Percentiles rank a stretch among this genome's conserved stretches.
phyloP scores from a whole-genome alignment of 2,888 invertebrate genomes.

The Celastrina argiolus region DNA sequence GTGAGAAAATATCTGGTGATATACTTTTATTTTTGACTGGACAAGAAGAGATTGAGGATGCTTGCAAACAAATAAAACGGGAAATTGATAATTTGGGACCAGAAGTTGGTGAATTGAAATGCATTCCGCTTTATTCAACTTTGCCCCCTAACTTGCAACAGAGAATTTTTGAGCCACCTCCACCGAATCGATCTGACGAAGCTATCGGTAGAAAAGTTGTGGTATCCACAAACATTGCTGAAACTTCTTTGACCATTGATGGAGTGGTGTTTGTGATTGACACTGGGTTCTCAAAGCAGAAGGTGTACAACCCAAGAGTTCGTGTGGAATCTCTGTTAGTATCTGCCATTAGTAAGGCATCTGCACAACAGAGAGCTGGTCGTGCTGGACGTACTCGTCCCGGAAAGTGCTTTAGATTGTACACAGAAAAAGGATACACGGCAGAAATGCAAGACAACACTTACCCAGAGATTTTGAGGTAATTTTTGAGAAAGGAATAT shows the following conservation, averaged over 20 bases:
- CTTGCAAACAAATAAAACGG: slow-evolving; percentile 97
- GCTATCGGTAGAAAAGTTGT: slow-evolving; percentile 95
- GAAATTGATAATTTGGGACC: slow-evolving; percentile 97
- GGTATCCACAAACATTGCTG: slow-evolving; percentile 99
- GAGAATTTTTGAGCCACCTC: slow-evolving; percentile 97
- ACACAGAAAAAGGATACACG: slow-evolving; percentile 95
- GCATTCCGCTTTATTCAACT: slow-evolving; percentile 99
- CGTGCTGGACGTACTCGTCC: slow-evolving; percentile 98
- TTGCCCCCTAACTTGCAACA: slow-evolving; percentile 98
- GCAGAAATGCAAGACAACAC: slow-evolving; percentile 99
- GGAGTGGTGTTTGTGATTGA: slow-evolving; percentile 99
- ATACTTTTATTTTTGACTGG: slow-evolving; percentile 90
- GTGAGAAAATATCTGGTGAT: slow-evolving; percentile 94
- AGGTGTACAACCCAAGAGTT: slow-evolving; percentile 91
- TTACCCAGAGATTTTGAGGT: slow-evolving; percentile 93
- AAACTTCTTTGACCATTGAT: slow-evolving; percentile 98
- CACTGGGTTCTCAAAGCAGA: slow-evolving; percentile 99
- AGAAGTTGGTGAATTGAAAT: slow-evolving; percentile 97
- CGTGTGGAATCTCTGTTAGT: slow-evolving; percentile 98
- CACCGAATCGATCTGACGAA: slow-evolving; percentile 92
- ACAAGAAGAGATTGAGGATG: slow-evolving; percentile 98
- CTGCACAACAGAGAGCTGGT: slow-evolving; percentile 98
- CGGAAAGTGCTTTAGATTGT: slow-evolving; percentile 97
- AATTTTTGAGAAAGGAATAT: slow-evolving; percentile 40
- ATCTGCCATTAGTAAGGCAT: slow-evolving; percentile 99